phyloP scores from a whole-genome alignment of 23 tunicate genomes.

The Styela plicata region DNA sequence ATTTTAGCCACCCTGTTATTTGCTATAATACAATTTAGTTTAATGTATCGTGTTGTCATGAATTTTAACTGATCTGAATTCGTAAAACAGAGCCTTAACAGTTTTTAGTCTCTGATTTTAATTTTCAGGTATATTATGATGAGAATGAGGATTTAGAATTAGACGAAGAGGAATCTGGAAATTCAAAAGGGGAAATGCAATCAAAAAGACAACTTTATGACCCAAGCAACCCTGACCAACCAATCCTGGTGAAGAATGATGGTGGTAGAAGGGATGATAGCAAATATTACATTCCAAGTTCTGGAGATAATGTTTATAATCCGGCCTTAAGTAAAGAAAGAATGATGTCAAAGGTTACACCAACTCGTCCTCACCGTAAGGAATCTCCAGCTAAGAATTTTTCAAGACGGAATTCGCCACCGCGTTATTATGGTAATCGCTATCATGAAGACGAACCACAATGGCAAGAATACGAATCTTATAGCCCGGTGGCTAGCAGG shows the following conservation, averaged over 20 bases:
- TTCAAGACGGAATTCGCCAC: slow-evolving; percentile 3
- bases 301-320: slow-evolving; percentile 10
- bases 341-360: not conserved
- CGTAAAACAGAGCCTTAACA: no score
- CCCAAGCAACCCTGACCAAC: slow-evolving; percentile 67
- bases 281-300: not conserved
- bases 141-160: not conserved
- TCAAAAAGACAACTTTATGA: slow-evolving; percentile 45
- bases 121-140: slow-evolving; percentile 19
- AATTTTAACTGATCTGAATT: no score
- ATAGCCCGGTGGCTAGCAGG: not conserved
- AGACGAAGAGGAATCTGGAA: not conserved
- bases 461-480: slow-evolving; percentile 1
- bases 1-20: no score
- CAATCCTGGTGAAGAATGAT: slow-evolving; percentile 38
- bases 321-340: not conserved
- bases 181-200: slow-evolving; percentile 1
- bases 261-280: not conserved
- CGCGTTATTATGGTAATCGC: slow-evolving; percentile 8
- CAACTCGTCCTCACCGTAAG: not conserved
- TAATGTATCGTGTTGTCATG: no score
- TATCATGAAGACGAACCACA: slow-evolving; percentile 11
- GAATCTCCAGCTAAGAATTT: not conserved
- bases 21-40: no score
- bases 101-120: no score